These are phyloP conservation scores for Cyclura pinguis DNA, from an alignment of 2,797 vertebrate genomes.

Conservation along the genomic window DNA sequence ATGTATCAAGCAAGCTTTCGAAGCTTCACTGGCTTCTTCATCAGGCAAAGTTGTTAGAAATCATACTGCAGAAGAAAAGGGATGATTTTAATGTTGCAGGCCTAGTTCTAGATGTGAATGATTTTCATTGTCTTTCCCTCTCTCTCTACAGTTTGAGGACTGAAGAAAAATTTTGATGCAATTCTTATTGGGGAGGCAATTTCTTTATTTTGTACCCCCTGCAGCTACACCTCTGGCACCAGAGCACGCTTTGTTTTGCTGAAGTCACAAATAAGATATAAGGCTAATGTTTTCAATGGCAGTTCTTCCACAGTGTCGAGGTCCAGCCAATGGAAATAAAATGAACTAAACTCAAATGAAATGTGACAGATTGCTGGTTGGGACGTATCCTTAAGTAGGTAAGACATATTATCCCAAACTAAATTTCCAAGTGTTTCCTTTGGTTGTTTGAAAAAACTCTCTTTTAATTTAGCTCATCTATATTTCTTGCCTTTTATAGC, in stretches of 20 bases:
- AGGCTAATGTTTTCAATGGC: neutral
- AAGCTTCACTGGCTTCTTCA: no score
- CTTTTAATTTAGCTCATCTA: constrained; percentile 74
- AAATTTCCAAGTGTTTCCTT: constrained; percentile 70
- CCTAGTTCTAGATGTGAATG: no score
- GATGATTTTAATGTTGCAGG: no score
- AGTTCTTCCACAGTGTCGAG: neutral
- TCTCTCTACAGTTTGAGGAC: no score
- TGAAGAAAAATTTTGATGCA: no score
- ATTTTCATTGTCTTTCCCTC: no score
- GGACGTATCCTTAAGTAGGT: constrained; percentile 58
- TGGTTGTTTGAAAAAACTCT: constrained; percentile 69
- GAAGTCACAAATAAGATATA: neutral
- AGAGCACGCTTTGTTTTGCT: neutral
- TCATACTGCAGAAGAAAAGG: no score
- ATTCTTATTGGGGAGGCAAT: no score
- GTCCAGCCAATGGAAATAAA: neutral
- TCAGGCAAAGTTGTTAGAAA: no score
- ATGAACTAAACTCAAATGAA: constrained; percentile 34
- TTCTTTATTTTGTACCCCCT: no score
- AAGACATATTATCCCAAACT: constrained; percentile 51
- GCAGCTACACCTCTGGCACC: neutral
- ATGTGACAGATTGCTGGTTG: constrained; percentile 2
- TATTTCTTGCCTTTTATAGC: constrained; percentile 74
- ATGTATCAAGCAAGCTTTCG: no score